Percentiles rank a stretch among this genome's conserved stretches.
phyloP scores from a whole-genome alignment of 2,113 vertebrate species.

The Rhipidura dahli region DNA sequence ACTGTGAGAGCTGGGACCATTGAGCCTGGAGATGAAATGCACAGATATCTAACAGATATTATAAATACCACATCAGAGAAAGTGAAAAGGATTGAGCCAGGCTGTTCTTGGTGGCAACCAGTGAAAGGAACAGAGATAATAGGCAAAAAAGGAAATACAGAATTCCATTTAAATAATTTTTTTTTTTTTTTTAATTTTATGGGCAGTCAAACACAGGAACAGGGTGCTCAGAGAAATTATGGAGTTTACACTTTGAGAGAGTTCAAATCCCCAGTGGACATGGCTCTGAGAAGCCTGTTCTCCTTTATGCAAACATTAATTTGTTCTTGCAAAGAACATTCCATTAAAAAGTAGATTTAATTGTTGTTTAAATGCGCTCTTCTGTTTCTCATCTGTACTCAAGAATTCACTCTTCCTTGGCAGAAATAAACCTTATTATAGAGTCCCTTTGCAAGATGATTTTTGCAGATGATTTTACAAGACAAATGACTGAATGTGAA shows the following conservation, averaged over 20 bases:
- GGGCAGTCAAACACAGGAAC: neutral
- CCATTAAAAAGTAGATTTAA: neutral
- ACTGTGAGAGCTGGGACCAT: accelerated
- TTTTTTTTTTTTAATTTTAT: neutral
- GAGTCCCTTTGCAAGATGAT: neutral
- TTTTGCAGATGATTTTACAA: neutral
- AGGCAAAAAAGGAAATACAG: neutral
- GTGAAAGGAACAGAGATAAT: neutral
- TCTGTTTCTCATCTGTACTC: neutral
- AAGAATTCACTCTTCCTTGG: neutral
- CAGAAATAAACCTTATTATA: neutral
- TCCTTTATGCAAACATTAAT: neutral
- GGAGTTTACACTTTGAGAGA: neutral
- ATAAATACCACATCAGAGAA: neutral
- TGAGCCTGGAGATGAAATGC: neutral
- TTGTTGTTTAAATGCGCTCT: neutral
- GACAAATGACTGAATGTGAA: neutral
- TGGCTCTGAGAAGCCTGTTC: neutral
- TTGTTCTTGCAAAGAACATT: neutral
- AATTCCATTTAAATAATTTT: neutral
- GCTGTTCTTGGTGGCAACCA: neutral
- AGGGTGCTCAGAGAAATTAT: neutral
- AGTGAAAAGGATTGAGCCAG: neutral
- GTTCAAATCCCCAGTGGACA: neutral
- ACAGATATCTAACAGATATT: neutral